phyloP scores from a whole-genome alignment of 2,888 invertebrate species.

The Plebejus melissa region DNA sequence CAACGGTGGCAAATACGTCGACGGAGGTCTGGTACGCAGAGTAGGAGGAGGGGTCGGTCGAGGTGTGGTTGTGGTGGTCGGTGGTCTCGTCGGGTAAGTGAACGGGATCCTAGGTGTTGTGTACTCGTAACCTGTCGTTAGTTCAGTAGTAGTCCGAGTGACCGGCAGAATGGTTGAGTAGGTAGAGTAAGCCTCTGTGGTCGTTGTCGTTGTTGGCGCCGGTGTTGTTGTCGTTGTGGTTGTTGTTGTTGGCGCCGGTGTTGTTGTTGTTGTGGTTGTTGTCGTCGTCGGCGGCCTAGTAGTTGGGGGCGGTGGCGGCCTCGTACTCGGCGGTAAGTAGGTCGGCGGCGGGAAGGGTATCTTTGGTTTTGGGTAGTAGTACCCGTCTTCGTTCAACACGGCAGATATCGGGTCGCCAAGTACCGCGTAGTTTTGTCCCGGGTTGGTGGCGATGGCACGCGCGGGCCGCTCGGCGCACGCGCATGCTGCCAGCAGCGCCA shows the following conservation, averaged over 20 bases:
- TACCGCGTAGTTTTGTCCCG: conserved; percentile 65
- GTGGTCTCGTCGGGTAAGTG: conserved; percentile 28
- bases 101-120: conserved; percentile 23
- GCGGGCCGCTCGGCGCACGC: conserved; percentile 49
- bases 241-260: conserved; percentile 29
- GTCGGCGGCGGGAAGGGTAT: conserved; percentile 62
- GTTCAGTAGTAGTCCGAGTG: neutral
- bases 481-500: conserved; percentile 59
- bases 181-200: conserved; percentile 33
- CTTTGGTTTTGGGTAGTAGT: conserved; percentile 69
- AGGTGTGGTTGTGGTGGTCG: conserved; percentile 27
- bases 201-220: conserved; percentile 22
- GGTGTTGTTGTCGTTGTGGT: conserved; percentile 29
- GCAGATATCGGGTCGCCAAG: conserved; percentile 61
- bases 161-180: conserved; percentile 29
- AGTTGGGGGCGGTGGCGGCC: conserved; percentile 36
- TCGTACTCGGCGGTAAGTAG: conserved; percentile 36
- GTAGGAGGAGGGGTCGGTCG: conserved; percentile 24
- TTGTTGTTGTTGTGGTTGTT: conserved; percentile 33
- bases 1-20: conserved; percentile 30
- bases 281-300: conserved; percentile 39
- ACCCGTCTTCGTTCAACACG: conserved; percentile 66
- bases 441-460: conserved; percentile 58
- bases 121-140: conserved; percentile 24
- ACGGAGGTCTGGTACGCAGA: conserved; percentile 18